These are phyloP conservation scores for Corythornis madagascariensis DNA, from an alignment of 2,113 vertebrate species.

Conservation along the genomic window DNA sequence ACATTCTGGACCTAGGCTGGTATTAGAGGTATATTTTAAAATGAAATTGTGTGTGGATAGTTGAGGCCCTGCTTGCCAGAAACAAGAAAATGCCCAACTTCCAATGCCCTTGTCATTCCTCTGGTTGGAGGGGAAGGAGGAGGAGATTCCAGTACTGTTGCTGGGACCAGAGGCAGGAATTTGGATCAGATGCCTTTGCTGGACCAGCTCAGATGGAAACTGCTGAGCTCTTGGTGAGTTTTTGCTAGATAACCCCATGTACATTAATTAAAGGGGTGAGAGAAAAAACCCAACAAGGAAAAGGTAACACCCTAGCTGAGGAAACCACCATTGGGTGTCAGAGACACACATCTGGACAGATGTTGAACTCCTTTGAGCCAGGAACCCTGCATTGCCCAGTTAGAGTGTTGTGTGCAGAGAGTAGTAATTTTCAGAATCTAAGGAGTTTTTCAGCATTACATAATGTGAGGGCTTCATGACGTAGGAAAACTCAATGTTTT, in stretches of 20 bases:
- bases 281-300: neutral
- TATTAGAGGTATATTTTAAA: neutral
- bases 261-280: neutral
- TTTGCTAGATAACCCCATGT: neutral
- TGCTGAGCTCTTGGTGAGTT: neutral
- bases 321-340: neutral
- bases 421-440: neutral
- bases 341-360: neutral
- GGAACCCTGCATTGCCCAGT: neutral
- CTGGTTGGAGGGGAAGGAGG: neutral
- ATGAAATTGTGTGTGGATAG: neutral
- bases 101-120: neutral
- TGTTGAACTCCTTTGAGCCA: neutral
- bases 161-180: neutral
- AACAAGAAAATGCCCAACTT: neutral
- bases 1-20: neutral
- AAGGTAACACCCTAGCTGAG: neutral
- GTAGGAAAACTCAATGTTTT: neutral
- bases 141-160: neutral
- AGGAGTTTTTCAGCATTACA: neutral
- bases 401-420: neutral
- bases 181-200: neutral
- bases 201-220: neutral
- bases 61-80: neutral
- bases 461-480: neutral